phyloP scores from a whole-genome alignment of 2,113 vertebrate species.

The Maccullochella peelii region DNA sequence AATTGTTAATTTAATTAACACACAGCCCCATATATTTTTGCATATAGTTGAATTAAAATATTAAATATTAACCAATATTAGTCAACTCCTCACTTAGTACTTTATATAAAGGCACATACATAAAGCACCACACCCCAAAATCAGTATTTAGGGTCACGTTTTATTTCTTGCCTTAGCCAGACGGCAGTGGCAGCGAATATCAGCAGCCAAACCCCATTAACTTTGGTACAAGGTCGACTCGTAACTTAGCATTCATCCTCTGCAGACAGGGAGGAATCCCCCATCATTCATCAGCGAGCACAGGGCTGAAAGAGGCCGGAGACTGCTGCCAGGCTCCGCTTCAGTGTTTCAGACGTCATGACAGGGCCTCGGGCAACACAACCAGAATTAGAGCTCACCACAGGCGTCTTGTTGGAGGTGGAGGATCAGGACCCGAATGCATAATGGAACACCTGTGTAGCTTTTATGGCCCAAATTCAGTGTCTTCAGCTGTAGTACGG shows the following conservation, averaged over 20 bases:
- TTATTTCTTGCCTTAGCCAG: background rate
- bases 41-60: too few species aligned
- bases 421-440: background rate
- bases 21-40: too few species aligned
- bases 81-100: background rate
- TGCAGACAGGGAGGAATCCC: slow-evolving; percentile 1
- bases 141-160: background rate
- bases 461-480: slow-evolving; percentile 4
- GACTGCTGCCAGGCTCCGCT: slow-evolving; percentile 3
- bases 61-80: background rate
- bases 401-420: slow-evolving; percentile 22
- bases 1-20: background rate
- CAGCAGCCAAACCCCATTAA: slow-evolving; percentile 48
- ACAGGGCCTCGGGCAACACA: slow-evolving; percentile 17
- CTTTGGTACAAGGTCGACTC: slow-evolving; percentile 64
- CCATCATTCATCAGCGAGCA: slow-evolving; percentile 35
- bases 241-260: slow-evolving; percentile 34
- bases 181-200: background rate
- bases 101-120: background rate
- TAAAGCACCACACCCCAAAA: background rate
- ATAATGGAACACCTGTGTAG: slow-evolving; percentile 36
- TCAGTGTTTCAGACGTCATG: slow-evolving; percentile 2
- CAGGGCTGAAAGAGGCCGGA: background rate
- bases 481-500: background rate
- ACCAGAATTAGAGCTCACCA: slow-evolving; percentile 43